phyloP scores from a whole-genome alignment of 2,797 vertebrate genomes.

The Cephalopachus bancanus region DNA sequence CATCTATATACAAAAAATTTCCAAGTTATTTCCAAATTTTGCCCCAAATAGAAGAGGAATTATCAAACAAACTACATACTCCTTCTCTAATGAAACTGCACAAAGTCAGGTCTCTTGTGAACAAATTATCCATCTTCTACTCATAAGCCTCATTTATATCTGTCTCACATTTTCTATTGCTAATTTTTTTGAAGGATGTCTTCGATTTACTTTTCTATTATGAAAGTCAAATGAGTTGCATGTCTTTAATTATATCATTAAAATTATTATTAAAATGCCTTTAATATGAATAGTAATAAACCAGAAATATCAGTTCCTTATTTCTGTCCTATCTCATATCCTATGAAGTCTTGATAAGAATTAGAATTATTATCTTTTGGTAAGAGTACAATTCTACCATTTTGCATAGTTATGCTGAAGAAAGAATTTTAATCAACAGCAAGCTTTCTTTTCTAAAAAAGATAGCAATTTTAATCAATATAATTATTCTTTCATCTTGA shows the following conservation, averaged over 20 bases:
- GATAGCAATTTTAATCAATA: slow-evolving; percentile 27
- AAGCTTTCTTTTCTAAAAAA: not conserved
- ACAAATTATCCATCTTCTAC: not conserved
- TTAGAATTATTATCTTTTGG: not conserved
- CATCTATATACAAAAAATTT: not conserved
- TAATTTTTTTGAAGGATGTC: slow-evolving; percentile 1
- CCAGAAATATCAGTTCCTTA: not conserved
- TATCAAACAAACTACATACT: not conserved
- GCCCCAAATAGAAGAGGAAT: not conserved
- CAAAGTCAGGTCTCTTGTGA: not conserved
- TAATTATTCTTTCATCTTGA: slow-evolving; percentile 1
- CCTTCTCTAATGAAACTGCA: not conserved
- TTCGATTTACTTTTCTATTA: slow-evolving; percentile 49
- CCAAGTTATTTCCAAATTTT: slow-evolving; percentile 45
- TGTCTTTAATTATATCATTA: slow-evolving; percentile 17
- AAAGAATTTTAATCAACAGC: slow-evolving; percentile 17
- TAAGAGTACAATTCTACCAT: not conserved
- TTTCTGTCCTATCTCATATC: not conserved
- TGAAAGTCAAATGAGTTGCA: not conserved
- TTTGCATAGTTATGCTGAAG: not conserved
- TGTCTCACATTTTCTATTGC: slow-evolving; percentile 10
- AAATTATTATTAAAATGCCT: not conserved
- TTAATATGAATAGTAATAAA: slow-evolving; percentile 13
- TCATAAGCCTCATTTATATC: not conserved
- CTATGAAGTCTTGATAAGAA: not conserved